phyloP scores from a whole-genome alignment of 2,888 invertebrate species.

The Dasysyrphus albostriatus region DNA sequence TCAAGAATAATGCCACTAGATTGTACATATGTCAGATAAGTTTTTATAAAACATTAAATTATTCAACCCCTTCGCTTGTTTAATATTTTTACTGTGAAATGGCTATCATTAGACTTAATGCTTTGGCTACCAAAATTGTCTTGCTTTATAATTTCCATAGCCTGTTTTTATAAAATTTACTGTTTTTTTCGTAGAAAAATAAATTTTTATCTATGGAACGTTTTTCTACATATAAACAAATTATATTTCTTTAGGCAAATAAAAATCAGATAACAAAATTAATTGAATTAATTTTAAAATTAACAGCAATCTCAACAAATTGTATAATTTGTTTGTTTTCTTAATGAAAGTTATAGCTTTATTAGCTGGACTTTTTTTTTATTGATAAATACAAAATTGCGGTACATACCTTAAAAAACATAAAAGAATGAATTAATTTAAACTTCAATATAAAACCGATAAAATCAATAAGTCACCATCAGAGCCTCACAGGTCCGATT shows the following conservation, averaged over 20 bases:
- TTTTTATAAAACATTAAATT: too few relatives aligned
- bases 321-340: not conserved
- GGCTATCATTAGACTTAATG: too few relatives aligned
- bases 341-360: not conserved
- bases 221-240: not conserved
- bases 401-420: constrained; percentile 3
- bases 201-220: not conserved
- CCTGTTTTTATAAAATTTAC: too few relatives aligned
- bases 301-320: constrained; percentile 14
- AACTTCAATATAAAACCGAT: constrained; percentile 13
- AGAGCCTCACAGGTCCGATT: constrained; percentile 2
- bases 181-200: not conserved
- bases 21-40: too few relatives aligned
- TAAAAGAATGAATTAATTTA: constrained; percentile 7
- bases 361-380: not conserved
- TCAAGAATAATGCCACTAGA: too few relatives aligned
- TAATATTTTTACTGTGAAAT: too few relatives aligned
- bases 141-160: too few relatives aligned
- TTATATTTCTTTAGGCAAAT: not conserved
- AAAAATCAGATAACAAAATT: not conserved
- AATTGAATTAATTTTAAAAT: not conserved
- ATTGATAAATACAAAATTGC: not conserved
- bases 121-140: too few relatives aligned
- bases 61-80: too few relatives aligned
- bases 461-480: constrained; percentile 36